Evolutionary conservation across 2,113 vertebrate species (phyloP).

Genomic region (Passer montanus): DNA sequence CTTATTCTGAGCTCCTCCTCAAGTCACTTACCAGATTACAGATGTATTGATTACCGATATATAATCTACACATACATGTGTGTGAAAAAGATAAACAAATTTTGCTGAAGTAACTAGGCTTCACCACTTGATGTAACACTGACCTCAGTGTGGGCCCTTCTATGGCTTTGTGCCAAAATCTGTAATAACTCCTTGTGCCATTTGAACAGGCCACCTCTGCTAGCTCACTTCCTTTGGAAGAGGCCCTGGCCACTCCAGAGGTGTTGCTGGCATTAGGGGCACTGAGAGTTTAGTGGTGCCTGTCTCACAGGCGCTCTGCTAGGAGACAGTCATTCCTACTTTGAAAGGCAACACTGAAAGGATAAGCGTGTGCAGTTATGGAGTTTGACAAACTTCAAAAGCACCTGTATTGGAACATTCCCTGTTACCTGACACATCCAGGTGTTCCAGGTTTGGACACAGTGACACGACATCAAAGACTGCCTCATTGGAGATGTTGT

Average conservation of each 20-base stretch:
- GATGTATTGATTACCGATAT: not conserved
- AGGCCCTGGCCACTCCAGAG: not conserved
- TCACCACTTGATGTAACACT: not conserved
- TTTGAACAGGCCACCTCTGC: not conserved
- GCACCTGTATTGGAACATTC: not conserved
- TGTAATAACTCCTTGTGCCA: fast-evolving
- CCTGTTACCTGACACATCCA: conserved; percentile 93
- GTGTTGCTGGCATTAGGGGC: not conserved
- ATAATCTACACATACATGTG: not conserved
- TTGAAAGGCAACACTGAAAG: not conserved
- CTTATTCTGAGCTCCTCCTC: not conserved
- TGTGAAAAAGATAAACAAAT: not conserved
- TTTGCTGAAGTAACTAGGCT: not conserved
- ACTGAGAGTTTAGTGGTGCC: not conserved
- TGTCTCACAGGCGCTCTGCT: not conserved
- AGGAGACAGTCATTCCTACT: not conserved
- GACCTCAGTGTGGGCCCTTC: not conserved
- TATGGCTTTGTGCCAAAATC: not conserved
- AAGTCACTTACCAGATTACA: not conserved
- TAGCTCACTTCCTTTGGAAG: not conserved
- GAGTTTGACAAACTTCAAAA: not conserved
- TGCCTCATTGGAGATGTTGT: conserved; percentile 94
- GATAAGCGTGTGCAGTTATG: fast-evolving
- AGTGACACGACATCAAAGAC: conserved; percentile 95
- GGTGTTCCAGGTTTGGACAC: conserved; percentile 94